Base-by-base conservation (phyloP, 2,888 invertebrate species). In the Chloromyia formosa region DNA sequence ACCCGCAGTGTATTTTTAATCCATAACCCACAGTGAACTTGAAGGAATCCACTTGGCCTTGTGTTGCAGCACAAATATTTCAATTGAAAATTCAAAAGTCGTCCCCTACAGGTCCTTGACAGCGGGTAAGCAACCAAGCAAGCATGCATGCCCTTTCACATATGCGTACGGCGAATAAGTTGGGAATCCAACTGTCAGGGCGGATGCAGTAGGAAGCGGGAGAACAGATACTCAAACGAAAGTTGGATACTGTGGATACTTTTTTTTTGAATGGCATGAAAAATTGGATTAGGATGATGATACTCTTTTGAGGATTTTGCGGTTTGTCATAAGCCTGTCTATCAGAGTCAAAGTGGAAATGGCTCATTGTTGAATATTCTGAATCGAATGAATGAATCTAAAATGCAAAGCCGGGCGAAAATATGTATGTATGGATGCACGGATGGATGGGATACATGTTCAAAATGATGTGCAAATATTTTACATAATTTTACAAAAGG, bases 281-380 rank as follows among this genome's bases (percentile, higher is more conserved):
- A 77, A 75, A 77, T 77, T 77, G 77, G 75, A 77, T 77, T 77
- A 76, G 74, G 40, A 73, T 20, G 74, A 76, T 74, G 64, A 74
- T 74, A 58, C 45, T 73, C 45, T 71, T 54, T 56, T 53, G 72
- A 76, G 74, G 76, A 73, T 68, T 76, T 72, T 76, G 73, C 73
- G 74, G 76, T 74, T 76, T 76, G 76, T 76, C 76, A 76, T 68
- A 72, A 76, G 73, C 76, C 74, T 66, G 66, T 66, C 66, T 49
- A 66, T 66, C 66, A 66, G 76, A 69, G 74, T 74, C 66, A 66
- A 3, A 42, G 60, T 58, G 42, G 54, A 42, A 42, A 66, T 66
- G 66, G 66, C 42, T 66, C 27, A 56, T 56, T 56, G 56, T 56
- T 56, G 10, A 56, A 10, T 18, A 56, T 18, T 45, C 10, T 40